These are phyloP conservation scores for Euplagia quadripunctaria DNA, from an alignment of 2,888 invertebrate species.

Conservation along the genomic window DNA sequence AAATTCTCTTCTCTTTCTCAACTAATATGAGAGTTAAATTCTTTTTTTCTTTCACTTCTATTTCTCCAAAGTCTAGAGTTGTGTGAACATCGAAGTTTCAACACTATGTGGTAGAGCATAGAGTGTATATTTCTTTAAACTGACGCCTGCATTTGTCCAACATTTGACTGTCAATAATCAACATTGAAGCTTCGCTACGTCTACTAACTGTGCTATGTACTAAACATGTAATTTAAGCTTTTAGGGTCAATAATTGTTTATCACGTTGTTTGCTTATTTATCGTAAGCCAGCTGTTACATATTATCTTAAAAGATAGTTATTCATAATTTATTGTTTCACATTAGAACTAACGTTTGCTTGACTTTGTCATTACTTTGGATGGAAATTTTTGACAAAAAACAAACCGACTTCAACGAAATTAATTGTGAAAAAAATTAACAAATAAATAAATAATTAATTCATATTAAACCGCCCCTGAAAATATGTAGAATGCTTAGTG, in stretches of 20 bases:
- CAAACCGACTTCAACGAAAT: no score
- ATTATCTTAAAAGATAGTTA: not conserved
- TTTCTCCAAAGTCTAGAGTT: not conserved
- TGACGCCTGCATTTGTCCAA: slow-evolving; percentile 1
- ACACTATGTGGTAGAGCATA: not conserved
- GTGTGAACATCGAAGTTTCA: slow-evolving; percentile 3
- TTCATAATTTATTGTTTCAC: no score
- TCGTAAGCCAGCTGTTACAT: not conserved
- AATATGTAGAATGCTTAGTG: no score
- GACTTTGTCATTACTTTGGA: not conserved
- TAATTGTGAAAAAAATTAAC: no score
- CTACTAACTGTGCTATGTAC: slow-evolving; percentile 32
- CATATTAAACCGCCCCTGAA: no score
- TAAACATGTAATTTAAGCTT: slow-evolving; percentile 41
- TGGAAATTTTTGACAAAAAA: not conserved
- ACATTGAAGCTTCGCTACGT: slow-evolving; percentile 36
- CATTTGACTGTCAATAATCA: slow-evolving; percentile 31
- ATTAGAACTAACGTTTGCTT: not conserved
- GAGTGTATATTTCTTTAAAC: not conserved
- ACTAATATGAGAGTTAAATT: not conserved
- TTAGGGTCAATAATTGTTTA: slow-evolving; percentile 36
- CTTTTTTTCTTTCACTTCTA: not conserved
- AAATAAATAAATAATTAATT: no score
- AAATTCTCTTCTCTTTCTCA: slow-evolving; percentile 1
- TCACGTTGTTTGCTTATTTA: not conserved